Base-by-base conservation (phyloP, 2,113 vertebrate species). In the Burhinus bistriatus region DNA sequence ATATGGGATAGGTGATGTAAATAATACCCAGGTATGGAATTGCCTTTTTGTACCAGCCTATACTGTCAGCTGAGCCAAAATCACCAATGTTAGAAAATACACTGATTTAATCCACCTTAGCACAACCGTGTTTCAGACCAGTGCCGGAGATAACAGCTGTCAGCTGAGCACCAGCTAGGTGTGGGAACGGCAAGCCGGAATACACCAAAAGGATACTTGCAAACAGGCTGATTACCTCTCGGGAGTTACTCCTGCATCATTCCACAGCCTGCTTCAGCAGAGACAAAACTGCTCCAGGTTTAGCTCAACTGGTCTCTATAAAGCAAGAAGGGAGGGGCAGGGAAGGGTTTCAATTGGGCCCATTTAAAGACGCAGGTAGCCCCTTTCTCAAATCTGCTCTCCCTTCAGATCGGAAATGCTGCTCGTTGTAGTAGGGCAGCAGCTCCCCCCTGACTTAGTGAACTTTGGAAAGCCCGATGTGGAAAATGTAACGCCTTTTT, bases 111-210 rank as follows among this genome's bases (percentile, higher is more conserved):
- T 65, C 64, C 66, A 34, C 36, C 34, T 44, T 4, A 36, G 47
- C 40, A 62, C 30, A 64, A 2, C 25, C 2, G 0, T 0, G 29
- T 30, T 42, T 55, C 61, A 58, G 54, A 83, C 3, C 12, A 11
- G 52, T 3, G 3, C 55, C 59, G 36, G n/a, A 55, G 72, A 3
- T 10, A 22, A 51, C 30, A 58, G 59, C 64, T 69, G 19, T 2
- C 68, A 16, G 58, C 44, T 26, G 27, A 61, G 27, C 51, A 4
- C 0, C 4, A 38, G 2, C 19, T 3, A 1, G 17, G 20, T 7
- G 10, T 12, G 40, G 19, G 27, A 47, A 4, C 1, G 0, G 12
- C 70, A 9, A 78, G 9, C 9, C 49, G 66, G 36, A 57, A n/a
- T 1, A n/a, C 42, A 29, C 71, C 42, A 17, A 30, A 75, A 73